A percentile compares a stretch with the other conserved stretches of the same genome.
Conservation (phyloP, 2,888 invertebrate genomes). For the Ramazzottius varieornatus region DNA sequence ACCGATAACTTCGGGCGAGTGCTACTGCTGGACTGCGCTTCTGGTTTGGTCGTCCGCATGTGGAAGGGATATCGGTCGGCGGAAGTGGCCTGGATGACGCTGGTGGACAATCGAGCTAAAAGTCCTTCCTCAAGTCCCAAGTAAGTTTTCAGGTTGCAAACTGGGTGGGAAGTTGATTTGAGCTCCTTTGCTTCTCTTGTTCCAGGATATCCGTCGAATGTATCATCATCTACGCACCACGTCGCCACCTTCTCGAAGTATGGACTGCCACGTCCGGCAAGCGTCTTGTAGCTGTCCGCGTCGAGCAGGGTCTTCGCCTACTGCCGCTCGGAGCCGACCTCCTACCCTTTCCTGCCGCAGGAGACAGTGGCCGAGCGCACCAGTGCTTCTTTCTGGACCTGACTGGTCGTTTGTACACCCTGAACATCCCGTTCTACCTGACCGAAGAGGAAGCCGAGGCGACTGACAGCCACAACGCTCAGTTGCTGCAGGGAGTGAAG, state of each 20-base stretch:
- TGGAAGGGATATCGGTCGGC: slow-evolving; percentile 40
- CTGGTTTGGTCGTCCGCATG: slow-evolving; percentile 50
- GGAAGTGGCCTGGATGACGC: background rate
- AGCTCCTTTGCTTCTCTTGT: no score
- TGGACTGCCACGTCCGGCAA: background rate
- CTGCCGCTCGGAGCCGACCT: background rate
- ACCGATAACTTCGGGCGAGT: slow-evolving; percentile 67
- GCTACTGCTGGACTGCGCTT: slow-evolving; percentile 49
- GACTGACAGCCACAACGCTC: background rate
- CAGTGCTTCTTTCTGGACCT: background rate
- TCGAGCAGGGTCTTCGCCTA: background rate
- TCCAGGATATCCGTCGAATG: background rate
- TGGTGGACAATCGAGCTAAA: background rate
- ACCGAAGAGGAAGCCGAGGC: background rate
- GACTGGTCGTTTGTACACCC: background rate
- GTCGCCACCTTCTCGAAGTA: slow-evolving; percentile 62
- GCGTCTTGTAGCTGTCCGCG: background rate
- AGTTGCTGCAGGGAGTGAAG: background rate
- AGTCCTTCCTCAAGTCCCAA: no score
- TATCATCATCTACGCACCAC: slow-evolving; percentile 69
- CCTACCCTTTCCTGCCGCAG: background rate
- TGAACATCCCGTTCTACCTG: slow-evolving; percentile 2
- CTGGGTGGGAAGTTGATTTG: no score
- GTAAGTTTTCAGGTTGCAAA: no score
- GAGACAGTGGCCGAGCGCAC: background rate